Evolutionary conservation across 2,113 vertebrate genomes (phyloP), one percentile per base, ranked within the genome.

Genomic region (Hirundichthys speculiger): DNA sequence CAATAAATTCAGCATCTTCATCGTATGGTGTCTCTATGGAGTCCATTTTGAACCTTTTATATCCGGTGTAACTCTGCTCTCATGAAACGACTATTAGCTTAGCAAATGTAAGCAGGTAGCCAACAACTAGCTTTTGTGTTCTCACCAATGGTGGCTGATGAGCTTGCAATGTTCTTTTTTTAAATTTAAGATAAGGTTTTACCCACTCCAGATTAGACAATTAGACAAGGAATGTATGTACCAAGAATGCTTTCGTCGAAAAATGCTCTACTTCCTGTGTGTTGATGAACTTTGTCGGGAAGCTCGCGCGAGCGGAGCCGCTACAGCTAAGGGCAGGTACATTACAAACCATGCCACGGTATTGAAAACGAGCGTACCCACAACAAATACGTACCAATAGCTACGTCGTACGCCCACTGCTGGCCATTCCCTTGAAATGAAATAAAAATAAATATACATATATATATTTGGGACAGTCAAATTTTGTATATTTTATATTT

Each of bases 1-100:
- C 64, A 55, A 88, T 86, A n/a, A 83, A 89, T 0, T 72, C 27
- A 9, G 64, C 52, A 1, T 85, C 82, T 0, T 82, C 79, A 0
- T 89, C 86, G 52, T 89, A 89, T 0, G 86, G 85, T 0, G 86
- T 89, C 79, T 86, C 87, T 0, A 89, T 10, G 1, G 21, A 16
- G 8, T 90, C 82, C 87, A 88, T 90, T 19, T 50, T 22, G 4
- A 5, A 13, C 38, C 12, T 13, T 25, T 27, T 16, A 16, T 13
- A 15, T 15, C 38, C 8, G 9, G 16, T 2, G 18, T 18, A 5
- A 16, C 7, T 45, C 5, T 5, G 8, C n/a, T n/a, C n/a, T n/a
- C n/a, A n/a, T n/a, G n/a, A n/a, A n/a, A n/a, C 12, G 43, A 18
- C 14, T 39, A 2, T 14, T 54, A 30, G 34, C 47, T 53, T 68